Percentiles rank a stretch among this genome's conserved stretches.
Conservation (phyloP, 1,140 invertebrate species). For the Papilio dardanus region DNA sequence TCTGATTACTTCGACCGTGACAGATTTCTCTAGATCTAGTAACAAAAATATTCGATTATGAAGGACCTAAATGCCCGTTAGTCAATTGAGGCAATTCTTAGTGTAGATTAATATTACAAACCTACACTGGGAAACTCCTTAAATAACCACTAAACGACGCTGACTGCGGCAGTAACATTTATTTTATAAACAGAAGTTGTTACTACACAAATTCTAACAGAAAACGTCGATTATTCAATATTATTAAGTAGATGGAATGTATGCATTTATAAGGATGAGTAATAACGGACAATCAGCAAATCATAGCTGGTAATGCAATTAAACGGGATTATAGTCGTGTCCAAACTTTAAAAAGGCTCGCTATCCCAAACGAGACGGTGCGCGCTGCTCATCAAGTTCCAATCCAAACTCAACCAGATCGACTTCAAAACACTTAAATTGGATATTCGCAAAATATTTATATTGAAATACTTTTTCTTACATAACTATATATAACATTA, state of each 20-base stretch:
- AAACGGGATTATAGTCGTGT: constrained; percentile 1
- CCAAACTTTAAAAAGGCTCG: neutral
- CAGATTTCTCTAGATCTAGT: constrained; percentile 15
- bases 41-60: neutral
- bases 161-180: neutral
- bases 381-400: no score
- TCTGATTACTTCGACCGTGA: constrained; percentile 25
- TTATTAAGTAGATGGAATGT: constrained; percentile 2
- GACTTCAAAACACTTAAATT: no score
- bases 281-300: constrained; percentile 16
- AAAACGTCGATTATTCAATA: neutral
- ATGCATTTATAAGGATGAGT: constrained; percentile 14
- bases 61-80: no score
- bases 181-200: neutral
- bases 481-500: no score
- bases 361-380: no score
- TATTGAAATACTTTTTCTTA: no score
- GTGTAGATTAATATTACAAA: neutral
- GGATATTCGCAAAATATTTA: no score
- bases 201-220: neutral
- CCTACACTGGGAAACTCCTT: neutral
- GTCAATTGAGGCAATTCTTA: neutral
- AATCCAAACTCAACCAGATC: no score
- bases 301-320: constrained; percentile 21
- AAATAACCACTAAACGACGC: neutral